These are phyloP conservation scores for Porites divaricata DNA, from an alignment of 92 coral and sea anemone species.

Conservation along the genomic window DNA sequence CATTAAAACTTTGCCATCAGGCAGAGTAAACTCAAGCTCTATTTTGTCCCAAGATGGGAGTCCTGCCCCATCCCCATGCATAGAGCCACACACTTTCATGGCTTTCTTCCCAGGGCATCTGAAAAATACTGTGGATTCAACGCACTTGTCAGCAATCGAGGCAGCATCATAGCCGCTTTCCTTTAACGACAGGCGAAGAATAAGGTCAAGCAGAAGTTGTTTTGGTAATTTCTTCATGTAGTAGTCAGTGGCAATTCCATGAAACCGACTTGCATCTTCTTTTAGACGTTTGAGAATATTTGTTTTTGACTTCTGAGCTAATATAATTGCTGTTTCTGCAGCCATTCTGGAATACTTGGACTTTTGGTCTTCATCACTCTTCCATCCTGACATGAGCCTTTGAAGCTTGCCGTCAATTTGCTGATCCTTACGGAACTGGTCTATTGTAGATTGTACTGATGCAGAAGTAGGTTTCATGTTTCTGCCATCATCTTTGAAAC, in stretches of 20 bases:
- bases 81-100: constrained; percentile 13
- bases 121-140: constrained; percentile 30
- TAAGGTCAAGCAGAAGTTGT: constrained; percentile 33
- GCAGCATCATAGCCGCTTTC: constrained; percentile 23
- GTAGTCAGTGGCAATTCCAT: not conserved
- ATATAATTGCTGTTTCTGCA: constrained; percentile 11
- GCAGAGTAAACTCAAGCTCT: constrained; percentile 33
- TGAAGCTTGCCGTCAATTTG: constrained; percentile 13
- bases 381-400: constrained; percentile 18
- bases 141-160: constrained; percentile 26
- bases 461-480: constrained; percentile 38
- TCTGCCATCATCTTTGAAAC: constrained; percentile 37
- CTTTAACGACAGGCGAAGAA: constrained; percentile 36
- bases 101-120: constrained; percentile 7
- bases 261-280: constrained; percentile 9
- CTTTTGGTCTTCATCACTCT: not conserved
- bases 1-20: constrained; percentile 19
- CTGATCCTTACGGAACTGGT: constrained; percentile 23
- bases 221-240: constrained; percentile 23
- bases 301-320: constrained; percentile 39
- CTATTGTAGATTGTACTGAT: constrained; percentile 17
- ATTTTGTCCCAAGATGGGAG: constrained; percentile 33
- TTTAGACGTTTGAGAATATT: not conserved
- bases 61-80: constrained; percentile 40
- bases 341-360: constrained; percentile 14